phyloP scores from a whole-genome alignment of 2,113 vertebrate species.

The Murina feae region DNA sequence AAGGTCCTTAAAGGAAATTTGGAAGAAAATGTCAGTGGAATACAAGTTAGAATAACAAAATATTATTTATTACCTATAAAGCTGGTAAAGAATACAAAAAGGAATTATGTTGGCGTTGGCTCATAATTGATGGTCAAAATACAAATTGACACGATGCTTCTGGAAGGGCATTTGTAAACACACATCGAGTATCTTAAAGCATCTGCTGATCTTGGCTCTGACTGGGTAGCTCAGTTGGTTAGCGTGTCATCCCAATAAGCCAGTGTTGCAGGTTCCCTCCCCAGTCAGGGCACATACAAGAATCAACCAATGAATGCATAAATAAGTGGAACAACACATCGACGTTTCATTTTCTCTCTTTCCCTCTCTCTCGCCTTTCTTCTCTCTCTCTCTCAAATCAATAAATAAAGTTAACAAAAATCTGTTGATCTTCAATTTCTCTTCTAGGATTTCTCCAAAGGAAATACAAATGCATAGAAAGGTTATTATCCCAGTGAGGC shows the following conservation, averaged over 20 bases:
- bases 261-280: background rate
- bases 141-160: background rate
- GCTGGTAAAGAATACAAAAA: background rate
- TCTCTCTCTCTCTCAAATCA: background rate
- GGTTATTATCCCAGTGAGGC: background rate
- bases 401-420: background rate
- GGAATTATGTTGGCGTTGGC: background rate
- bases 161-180: background rate
- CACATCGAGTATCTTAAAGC: background rate
- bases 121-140: background rate
- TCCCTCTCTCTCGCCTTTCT: background rate
- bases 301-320: background rate
- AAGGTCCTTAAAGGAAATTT: background rate
- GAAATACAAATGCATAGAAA: background rate
- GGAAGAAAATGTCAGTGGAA: background rate
- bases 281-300: background rate
- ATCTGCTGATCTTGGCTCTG: background rate
- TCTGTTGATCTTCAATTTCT: background rate
- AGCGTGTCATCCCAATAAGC: background rate
- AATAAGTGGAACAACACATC: background rate
- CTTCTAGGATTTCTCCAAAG: background rate
- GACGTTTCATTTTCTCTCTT: no score
- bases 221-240: background rate
- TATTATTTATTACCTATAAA: background rate
- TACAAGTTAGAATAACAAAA: background rate